Evolutionary conservation across 1,140 invertebrate species (phyloP), one percentile per base, ranked within the genome.

Genomic region (Lutraria rhynchaena): DNA sequence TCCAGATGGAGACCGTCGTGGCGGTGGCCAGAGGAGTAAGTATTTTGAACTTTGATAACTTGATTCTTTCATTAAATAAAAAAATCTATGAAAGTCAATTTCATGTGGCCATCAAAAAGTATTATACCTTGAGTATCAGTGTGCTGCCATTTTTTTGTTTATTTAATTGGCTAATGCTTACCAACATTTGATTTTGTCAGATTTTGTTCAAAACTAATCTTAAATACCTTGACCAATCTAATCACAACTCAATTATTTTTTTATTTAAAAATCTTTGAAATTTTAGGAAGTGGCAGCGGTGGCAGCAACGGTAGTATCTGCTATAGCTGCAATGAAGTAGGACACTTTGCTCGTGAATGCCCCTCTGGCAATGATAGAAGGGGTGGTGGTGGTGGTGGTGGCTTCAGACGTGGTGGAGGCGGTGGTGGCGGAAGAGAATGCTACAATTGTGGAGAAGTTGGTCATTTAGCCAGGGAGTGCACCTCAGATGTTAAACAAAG

Each of bases 351-450:
- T 29, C 87, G 92, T 95, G 97, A 92, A 82, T 91, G 90, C 86
- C 86, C 87, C 11, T 83, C 70, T 49, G 86, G 84, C 37, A 83
- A 86, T 27, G 82, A 76, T 58, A 86, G 35, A 81, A 87, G 41
- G 98, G 37, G 37, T 41, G 37, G 37, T 41, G 37, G 37, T 41
- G 37, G 97, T 93, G 98, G 96, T 95, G 98, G 98, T 93, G 99
- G 97, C 93, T 98, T 98, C 93, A 95, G 96, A 92, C 95, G 95
- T 61, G 33, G 27, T 35, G 27, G 41, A 46, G 57, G 57, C 37
- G 41, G 46, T 46, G 57, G 58, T 76, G 37, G 41, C 44, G 57
- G 73, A 9, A 65, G 67, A 3, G 55, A 69, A 19, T 90, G 89
- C 67, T 89, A 88, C 82, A 80, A 85, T 41, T 89, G 89, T 83